These are phyloP conservation scores for Montipora efflorescens DNA, from an alignment of 64 coral and sea anemone species.

Conservation along the genomic window DNA sequence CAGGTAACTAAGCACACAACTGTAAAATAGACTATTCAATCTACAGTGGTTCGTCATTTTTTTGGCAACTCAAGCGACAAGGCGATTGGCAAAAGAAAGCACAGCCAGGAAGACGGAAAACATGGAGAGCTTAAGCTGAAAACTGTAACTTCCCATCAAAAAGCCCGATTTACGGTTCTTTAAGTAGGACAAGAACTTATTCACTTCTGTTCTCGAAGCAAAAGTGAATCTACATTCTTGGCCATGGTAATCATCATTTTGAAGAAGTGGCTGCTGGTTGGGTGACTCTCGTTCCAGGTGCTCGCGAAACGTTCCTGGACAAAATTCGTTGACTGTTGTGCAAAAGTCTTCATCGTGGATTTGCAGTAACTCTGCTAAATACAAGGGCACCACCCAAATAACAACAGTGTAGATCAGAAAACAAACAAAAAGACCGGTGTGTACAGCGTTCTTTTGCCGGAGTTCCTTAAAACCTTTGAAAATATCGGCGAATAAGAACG, in stretches of 20 bases:
- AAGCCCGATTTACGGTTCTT: constrained; percentile 74
- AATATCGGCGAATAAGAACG: constrained; percentile 71
- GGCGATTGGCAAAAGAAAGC: constrained; percentile 52
- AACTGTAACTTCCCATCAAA: constrained; percentile 82
- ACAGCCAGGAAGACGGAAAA: constrained; percentile 75
- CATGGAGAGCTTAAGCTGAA: constrained; percentile 84
- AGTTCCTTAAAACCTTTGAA: constrained; percentile 63
- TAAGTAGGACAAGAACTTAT: constrained; percentile 78
- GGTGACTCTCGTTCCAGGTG: constrained; percentile 39
- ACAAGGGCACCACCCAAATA: constrained; percentile 77
- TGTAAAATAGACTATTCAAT: no score
- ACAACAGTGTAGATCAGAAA: constrained; percentile 68
- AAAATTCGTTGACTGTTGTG: constrained; percentile 69
- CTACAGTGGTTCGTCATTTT: no score
- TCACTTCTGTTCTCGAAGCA: constrained; percentile 78
- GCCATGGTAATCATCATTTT: background rate
- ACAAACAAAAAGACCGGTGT: constrained; percentile 66
- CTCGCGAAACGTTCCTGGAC: constrained; percentile 42
- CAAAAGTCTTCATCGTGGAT: constrained; percentile 70
- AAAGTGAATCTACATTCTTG: constrained; percentile 28
- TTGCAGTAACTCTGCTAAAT: constrained; percentile 77
- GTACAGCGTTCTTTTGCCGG: constrained; percentile 21
- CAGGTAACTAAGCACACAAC: no score
- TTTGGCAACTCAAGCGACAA: constrained; percentile 4
- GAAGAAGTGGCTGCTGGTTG: background rate